A percentile compares a stretch with the other conserved stretches of the same genome.
These are phyloP conservation scores for Frankliniella fusca DNA, from an alignment of 2,888 invertebrate species.

Conservation along the genomic window DNA sequence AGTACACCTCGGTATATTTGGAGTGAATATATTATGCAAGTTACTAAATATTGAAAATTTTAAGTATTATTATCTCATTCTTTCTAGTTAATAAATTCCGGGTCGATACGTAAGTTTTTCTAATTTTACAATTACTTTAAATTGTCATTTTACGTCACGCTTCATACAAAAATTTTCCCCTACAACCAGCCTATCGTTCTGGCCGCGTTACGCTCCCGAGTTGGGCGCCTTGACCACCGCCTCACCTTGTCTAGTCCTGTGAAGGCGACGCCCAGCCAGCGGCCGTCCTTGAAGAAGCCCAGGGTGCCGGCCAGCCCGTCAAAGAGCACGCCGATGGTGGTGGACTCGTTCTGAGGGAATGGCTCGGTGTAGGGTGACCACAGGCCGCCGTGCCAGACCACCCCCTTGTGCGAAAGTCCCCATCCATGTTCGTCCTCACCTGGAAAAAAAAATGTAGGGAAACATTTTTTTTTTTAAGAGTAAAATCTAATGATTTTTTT, in stretches of 20 bases:
- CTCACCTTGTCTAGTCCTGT: slow-evolving; percentile 56
- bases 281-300: slow-evolving; percentile 67
- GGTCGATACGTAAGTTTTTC: too few species aligned
- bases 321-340: slow-evolving; percentile 63
- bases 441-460: not conserved
- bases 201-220: not conserved
- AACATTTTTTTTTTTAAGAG: too few species aligned
- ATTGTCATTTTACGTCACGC: too few species aligned
- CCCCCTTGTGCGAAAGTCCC: slow-evolving; percentile 70
- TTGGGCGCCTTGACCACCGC: not conserved
- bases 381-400: slow-evolving; percentile 63
- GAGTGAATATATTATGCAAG: too few species aligned
- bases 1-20: too few species aligned
- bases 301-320: slow-evolving; percentile 65
- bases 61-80: too few species aligned
- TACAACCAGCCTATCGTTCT: not conserved
- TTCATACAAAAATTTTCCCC: too few species aligned
- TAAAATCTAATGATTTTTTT: too few species aligned
- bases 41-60: too few species aligned
- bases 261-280: slow-evolving; percentile 66
- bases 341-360: slow-evolving; percentile 65
- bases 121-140: too few species aligned
- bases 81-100: too few species aligned
- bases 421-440: slow-evolving; percentile 68
- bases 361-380: slow-evolving; percentile 62